Evolutionary conservation across 2,797 vertebrate genomes (phyloP).

Genomic region (Aulostomus chinensis): DNA sequence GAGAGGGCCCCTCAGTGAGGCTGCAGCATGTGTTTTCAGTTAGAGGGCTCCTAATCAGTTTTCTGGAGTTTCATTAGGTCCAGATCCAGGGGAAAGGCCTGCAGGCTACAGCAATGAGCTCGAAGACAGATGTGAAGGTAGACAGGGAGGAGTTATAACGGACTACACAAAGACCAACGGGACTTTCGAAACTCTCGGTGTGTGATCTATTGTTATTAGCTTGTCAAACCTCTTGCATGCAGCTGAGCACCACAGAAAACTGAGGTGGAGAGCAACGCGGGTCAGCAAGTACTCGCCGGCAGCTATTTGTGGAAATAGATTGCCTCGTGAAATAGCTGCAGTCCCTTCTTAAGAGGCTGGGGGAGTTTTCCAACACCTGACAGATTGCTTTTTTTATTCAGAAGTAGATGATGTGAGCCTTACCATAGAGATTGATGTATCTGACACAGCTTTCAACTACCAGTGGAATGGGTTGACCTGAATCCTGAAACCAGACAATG

Average conservation of each 20-base stretch:
- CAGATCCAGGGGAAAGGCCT: slow-evolving; percentile 64
- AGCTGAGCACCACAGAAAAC: slow-evolving; percentile 30
- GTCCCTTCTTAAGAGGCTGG: slow-evolving; percentile 19
- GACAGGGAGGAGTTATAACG: slow-evolving; percentile 50
- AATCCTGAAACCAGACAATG: slow-evolving; percentile 78
- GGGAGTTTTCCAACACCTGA: slow-evolving; percentile 16
- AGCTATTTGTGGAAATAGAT: slow-evolving; percentile 46
- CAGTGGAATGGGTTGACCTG: slow-evolving; percentile 91
- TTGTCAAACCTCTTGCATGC: slow-evolving; percentile 46
- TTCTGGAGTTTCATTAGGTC: slow-evolving; percentile 80
- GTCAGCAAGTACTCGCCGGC: slow-evolving; percentile 31
- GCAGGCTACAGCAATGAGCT: slow-evolving; percentile 61
- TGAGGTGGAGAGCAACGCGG: slow-evolving; percentile 15
- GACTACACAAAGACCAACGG: slow-evolving; percentile 47
- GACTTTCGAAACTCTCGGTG: slow-evolving; percentile 46
- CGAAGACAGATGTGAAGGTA: slow-evolving; percentile 73
- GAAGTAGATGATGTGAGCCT: slow-evolving; percentile 48
- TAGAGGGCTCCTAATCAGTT: slow-evolving; percentile 76
- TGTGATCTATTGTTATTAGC: slow-evolving; percentile 56
- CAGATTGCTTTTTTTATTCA: slow-evolving; percentile 2
- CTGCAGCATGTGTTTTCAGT: slow-evolving; percentile 73
- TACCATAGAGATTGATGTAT: slow-evolving; percentile 98
- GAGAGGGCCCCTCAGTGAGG: slow-evolving; percentile 58
- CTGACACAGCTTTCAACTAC: slow-evolving; percentile 97
- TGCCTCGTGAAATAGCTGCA: slow-evolving; percentile 27